phyloP scores from a whole-genome alignment of 2,888 invertebrate species.

The Chesias legatella region DNA sequence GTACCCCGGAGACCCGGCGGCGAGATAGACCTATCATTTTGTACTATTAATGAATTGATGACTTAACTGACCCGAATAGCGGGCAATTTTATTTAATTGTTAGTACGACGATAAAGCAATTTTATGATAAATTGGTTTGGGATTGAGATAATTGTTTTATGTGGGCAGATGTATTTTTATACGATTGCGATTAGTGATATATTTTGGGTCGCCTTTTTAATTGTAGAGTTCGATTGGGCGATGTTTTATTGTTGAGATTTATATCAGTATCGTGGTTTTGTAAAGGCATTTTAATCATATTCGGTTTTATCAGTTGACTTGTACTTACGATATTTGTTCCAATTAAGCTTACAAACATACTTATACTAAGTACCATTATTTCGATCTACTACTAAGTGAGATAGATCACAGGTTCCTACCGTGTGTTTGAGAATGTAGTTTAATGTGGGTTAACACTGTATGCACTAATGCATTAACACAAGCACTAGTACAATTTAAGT shows the following conservation, averaged over 20 bases:
- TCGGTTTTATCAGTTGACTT: no score
- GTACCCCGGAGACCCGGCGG: conserved; percentile 42
- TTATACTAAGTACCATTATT: no score
- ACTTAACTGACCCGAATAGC: conserved; percentile 64
- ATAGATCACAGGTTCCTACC: no score
- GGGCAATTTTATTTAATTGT: conserved; percentile 64
- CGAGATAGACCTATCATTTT: conserved; percentile 50
- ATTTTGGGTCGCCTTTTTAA: conserved; percentile 30
- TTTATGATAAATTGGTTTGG: conserved; percentile 53
- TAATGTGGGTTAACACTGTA: no score
- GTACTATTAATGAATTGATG: conserved; percentile 63
- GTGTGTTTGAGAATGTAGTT: no score
- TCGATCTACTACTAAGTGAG: no score
- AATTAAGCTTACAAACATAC: no score
- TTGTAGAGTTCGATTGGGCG: conserved; percentile 25
- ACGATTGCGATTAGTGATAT: conserved; percentile 33
- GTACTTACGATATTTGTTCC: no score
- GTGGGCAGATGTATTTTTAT: conserved; percentile 35
- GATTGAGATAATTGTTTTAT: conserved; percentile 51
- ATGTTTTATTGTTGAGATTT: conserved; percentile 18
- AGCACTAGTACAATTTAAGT: no score
- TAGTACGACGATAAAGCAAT: conserved; percentile 55
- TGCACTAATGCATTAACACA: no score
- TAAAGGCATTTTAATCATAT: background rate
- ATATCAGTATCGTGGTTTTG: conserved; percentile 6